These are phyloP conservation scores for Rhineura floridana DNA, from an alignment of 2,113 vertebrate species.

Conservation along the genomic window DNA sequence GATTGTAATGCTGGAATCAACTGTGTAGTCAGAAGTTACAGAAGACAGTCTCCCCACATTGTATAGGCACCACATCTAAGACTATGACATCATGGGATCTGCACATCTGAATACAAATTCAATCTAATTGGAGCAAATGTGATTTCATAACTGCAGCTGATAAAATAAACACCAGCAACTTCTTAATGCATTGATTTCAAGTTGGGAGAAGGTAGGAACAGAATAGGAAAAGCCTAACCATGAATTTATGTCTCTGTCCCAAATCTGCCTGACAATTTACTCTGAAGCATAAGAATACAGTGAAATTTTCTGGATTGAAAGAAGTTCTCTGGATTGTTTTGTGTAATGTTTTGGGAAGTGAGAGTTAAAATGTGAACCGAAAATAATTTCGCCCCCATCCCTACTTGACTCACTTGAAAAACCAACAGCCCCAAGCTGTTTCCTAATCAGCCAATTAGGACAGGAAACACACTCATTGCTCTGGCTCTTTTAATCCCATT, in stretches of 20 bases:
- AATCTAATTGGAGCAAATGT: neutral
- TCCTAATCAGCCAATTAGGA: neutral
- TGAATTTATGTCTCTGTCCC: neutral
- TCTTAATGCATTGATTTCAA: neutral
- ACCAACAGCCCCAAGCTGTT: neutral
- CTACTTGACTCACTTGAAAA: neutral
- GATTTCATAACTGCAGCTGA: neutral
- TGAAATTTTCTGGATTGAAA: neutral
- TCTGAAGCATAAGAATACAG: neutral
- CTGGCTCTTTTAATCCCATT: neutral
- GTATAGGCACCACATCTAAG: neutral
- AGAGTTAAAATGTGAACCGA: too few species aligned
- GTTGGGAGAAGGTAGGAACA: neutral
- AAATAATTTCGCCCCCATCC: too few species aligned
- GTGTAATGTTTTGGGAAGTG: too few species aligned
- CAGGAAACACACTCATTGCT: neutral
- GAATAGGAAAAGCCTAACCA: neutral
- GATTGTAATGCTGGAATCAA: neutral
- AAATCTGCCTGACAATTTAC: neutral
- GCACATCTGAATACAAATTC: neutral
- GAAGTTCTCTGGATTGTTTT: too few species aligned
- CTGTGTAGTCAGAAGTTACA: neutral
- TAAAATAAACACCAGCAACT: neutral
- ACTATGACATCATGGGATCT: neutral
- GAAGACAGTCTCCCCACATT: neutral